phyloP scores from a whole-genome alignment of 2,888 invertebrate genomes.

The Meandrusa payeni region DNA sequence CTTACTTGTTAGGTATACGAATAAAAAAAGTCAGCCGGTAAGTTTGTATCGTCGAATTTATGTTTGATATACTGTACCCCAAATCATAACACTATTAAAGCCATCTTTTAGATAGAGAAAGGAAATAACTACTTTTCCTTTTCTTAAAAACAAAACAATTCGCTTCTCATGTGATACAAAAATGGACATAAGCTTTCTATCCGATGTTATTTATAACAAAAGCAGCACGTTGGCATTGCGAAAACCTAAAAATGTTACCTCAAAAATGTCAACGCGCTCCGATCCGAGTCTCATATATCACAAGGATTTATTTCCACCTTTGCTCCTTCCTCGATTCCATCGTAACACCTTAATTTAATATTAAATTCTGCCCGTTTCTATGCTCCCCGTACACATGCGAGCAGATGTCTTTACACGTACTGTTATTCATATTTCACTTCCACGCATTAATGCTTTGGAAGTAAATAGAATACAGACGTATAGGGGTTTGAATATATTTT shows the following conservation, averaged over 20 bases:
- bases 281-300: constrained; percentile 68
- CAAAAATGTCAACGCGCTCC: constrained; percentile 70
- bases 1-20: no score
- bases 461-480: constrained; percentile 26
- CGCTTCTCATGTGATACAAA: no score
- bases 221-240: constrained; percentile 31
- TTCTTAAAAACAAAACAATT: no score
- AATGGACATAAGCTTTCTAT: no score
- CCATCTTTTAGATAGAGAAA: no score
- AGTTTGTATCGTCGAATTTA: no score
- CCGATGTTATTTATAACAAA: constrained; percentile 24
- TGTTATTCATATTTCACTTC: constrained; percentile 71
- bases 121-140: no score
- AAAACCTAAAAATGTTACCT: constrained; percentile 63
- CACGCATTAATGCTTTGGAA: constrained; percentile 46
- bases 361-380: constrained; percentile 68
- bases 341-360: constrained; percentile 79
- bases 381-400: constrained; percentile 46
- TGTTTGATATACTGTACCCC: no score
- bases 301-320: constrained; percentile 74
- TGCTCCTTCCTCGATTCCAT: constrained; percentile 71
- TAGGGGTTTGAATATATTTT: constrained; percentile 15
- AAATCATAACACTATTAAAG: no score
- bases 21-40: no score
- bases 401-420: constrained; percentile 69